Evolutionary conservation across 1,140 invertebrate genomes (phyloP), one percentile per base, ranked within the genome.

Genomic region (Campoletis sonorensis): DNA sequence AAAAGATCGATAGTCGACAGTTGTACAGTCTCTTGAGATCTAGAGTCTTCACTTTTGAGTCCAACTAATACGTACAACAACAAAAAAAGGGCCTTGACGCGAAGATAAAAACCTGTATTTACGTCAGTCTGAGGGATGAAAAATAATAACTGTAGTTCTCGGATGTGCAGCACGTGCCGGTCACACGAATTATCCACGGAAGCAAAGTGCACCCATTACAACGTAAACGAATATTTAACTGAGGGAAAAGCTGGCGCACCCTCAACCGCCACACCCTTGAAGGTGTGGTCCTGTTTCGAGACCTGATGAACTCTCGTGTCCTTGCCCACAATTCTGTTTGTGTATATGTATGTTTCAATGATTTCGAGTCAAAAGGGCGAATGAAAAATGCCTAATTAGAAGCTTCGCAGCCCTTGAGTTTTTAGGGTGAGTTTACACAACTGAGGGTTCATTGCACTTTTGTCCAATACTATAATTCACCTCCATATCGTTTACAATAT

Each of bases 101-200:
- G 1, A 11, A 54, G 51, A 54, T 1, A n/a, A 16, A 21, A 54
- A 54, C 16, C n/a, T 18, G 51, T n/a, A n/a, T 54, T 54, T 54
- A 54, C 51, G 51, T 54, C 51, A 54, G n/a, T n/a, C 16, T n/a
- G 51, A n/a, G 51, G 51, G 51, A 54, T 54, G 51, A 54, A 64
- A 23, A 26, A 64, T 64, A 64, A 64, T 64, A 23, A 64, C 61
- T 4, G n/a, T 16, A 8, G 16, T 54, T 54, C 51, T 54, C 16
- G 51, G 51, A n/a, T 54, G 51, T 54, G 51, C n/a, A 64, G 61
- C 61, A 64, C 61, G 61, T 64, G 61, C 21, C 27, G 23, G 61
- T 26, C 61, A 13, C 4, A 23, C n/a, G 23, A 64, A 64, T 64
- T 64, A 64, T 26, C 4, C 15, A 64, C 61, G 23, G 61, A 26